A percentile compares a stretch with the other conserved stretches of the same genome.
phyloP scores from a whole-genome alignment of 2,888 invertebrate genomes.

The Morinoia aosen region DNA sequence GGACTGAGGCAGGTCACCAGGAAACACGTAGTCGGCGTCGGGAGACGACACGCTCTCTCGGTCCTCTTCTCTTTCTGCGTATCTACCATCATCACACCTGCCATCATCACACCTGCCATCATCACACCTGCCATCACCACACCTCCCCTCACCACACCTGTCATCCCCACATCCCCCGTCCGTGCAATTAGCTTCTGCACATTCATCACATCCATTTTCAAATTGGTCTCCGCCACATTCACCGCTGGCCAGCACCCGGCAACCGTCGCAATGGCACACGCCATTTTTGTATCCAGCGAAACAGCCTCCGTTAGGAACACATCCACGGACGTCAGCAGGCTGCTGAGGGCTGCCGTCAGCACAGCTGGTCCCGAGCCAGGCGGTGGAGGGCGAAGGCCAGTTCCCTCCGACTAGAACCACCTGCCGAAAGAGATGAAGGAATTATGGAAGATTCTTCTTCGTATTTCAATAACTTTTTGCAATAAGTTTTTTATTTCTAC shows the following conservation, averaged over 20 bases:
- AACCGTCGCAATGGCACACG: neutral
- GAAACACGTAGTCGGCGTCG: slow-evolving; percentile 65
- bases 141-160: neutral
- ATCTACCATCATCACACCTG: neutral
- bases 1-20: slow-evolving; percentile 63
- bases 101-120: neutral
- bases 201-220: neutral
- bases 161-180: neutral
- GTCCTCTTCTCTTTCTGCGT: slow-evolving; percentile 54
- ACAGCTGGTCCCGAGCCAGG: neutral
- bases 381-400: neutral
- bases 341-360: neutral
- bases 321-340: neutral
- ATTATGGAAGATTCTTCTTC: too few relatives aligned
- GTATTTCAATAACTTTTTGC: too few relatives aligned
- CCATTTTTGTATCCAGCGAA: neutral
- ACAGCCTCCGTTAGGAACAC: neutral
- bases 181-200: neutral
- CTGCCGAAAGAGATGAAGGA: neutral
- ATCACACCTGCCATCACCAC: neutral
- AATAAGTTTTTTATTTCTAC: too few relatives aligned
- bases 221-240: neutral
- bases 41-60: slow-evolving; percentile 57
- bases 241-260: neutral
- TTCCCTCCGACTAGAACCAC: neutral